Percentiles rank a stretch among this genome's conserved stretches.
Conservation (phyloP, 2,888 invertebrate species). For the Thelaira solivaga region DNA sequence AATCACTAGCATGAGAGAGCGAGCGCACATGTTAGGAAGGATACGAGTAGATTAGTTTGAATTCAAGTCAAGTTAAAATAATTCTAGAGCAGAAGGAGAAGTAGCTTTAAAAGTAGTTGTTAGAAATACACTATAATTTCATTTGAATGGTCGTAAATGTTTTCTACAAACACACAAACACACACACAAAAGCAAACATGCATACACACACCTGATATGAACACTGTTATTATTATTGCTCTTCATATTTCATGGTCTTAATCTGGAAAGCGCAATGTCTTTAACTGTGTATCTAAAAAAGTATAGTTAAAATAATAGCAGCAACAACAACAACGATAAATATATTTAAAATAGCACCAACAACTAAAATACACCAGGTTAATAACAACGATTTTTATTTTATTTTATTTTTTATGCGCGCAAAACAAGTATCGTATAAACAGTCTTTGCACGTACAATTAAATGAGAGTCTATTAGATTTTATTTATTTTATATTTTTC, state of each 20-base stretch:
- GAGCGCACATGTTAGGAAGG: background rate
- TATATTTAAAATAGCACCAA: background rate
- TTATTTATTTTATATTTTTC: constrained; percentile 42
- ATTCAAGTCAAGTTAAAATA: background rate
- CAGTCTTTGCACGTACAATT: constrained; percentile 54
- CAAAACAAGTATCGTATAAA: constrained; percentile 21
- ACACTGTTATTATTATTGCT: constrained; percentile 42
- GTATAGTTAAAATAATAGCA: constrained; percentile 13
- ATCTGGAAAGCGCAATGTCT: constrained; percentile 39
- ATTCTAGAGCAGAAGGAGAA: background rate
- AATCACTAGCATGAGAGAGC: background rate
- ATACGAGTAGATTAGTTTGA: background rate
- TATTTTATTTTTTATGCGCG: too few relatives aligned
- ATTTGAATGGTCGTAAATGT: constrained; percentile 17
- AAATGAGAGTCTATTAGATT: constrained; percentile 49
- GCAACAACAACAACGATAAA: background rate
- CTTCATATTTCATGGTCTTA: constrained; percentile 53
- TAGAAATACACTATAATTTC: constrained; percentile 24
- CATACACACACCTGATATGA: background rate
- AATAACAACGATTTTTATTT: constrained; percentile 41
- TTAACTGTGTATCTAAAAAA: constrained; percentile 23
- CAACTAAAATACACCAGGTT: background rate
- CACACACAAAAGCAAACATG: background rate
- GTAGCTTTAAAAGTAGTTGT: background rate
- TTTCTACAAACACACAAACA: constrained; percentile 1